Evolutionary conservation across 2,113 vertebrate genomes (phyloP), one percentile per base, ranked within the genome.

Genomic region (Scartelaos histophorus): DNA sequence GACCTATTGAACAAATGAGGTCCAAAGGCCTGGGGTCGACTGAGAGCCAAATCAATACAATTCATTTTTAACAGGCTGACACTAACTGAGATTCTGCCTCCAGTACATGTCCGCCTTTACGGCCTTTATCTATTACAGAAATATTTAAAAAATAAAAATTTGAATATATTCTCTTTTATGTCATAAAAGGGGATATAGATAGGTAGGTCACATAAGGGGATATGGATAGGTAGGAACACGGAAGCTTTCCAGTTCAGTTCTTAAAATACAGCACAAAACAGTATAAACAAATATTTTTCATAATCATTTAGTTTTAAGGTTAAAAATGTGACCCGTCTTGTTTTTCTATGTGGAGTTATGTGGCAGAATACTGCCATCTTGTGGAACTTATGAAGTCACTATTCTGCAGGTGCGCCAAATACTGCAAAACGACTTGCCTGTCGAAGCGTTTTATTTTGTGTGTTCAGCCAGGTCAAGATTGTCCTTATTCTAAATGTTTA

Each of bases 41-140:
- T 81, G 70, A 75, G 69, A 68, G 43, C 60, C 68, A 65, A 85
- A 90, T 91, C 88, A 90, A 87, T 90, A 74, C 69, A 67, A 84
- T 87, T 71, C 82, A 85, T 89, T 83, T 90, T 91, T 80, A 86
- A 87, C 83, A 80, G 82, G 62, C 69, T 66, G 73, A 76, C 67
- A 79, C 67, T 10, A 70, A 67, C 76, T 78, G 80, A 76, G 77
- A 56, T 80, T 83, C 81, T 83, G 70, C 75, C 81, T 83, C 76
- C 75, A 81, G 82, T 77, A 84, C 81, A 69, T 19, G 77, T n/a
- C n/a, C n/a, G 75, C n/a, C 43, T 84, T 43, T 65, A 69, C 68
- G 58, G 66, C 57, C 71, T 43, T 60, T 68, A 58, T 60, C 56
- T 64, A 34, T 68, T 64, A 68, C n/a, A n/a, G 10, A 17, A 70